Base-by-base conservation (phyloP, 2,888 invertebrate genomes). In the Epinotia nisella region DNA sequence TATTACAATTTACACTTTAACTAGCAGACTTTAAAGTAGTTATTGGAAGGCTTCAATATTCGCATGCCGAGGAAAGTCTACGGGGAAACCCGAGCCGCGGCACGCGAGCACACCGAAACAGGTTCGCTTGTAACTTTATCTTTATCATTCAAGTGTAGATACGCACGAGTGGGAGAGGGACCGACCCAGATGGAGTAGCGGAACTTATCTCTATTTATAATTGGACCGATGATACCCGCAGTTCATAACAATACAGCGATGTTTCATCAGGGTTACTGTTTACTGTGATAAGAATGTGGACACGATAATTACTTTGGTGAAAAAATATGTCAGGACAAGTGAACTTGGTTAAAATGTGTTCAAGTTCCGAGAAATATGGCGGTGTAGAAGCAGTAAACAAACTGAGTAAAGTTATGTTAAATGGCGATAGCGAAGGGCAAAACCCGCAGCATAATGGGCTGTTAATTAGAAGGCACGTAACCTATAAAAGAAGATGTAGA, bases 151-250 rank as follows among this genome's bases (percentile, higher is more conserved):
- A 58, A 53, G 51, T 56, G 64, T 58, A 53, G 53, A 41, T 58
- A 64, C 62, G 60, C 45, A 24, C 49, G 66, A 70, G 83, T 74
- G 79, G 55, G 83, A 85, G 61, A 74, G 80, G 78, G 83, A 85
- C 70, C 67, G 79, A 56, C 21, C 56, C 65, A 75, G 39, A 76
- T 74, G 75, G 80, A 78, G 82, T 89, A 90, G 90, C 89, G 85
- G 90, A 83, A 89, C 86, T 85, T 89, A 89, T 90, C 79, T 82
- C 86, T 91, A 87, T 89, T 89, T 89, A 90, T 91, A 91, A 90
- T 89, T 89, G 85, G 84, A 80, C 77, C 84, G 82, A 84, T 74
- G 83, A 87, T 85, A 86, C 83, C 81, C 53, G 69, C 61, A 67
- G 67, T 68, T 49, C 83, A 82, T 85, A 87, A 87, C 86, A 87